These are phyloP conservation scores for Actias luna DNA, from an alignment of 2,888 invertebrate species.

Conservation along the genomic window DNA sequence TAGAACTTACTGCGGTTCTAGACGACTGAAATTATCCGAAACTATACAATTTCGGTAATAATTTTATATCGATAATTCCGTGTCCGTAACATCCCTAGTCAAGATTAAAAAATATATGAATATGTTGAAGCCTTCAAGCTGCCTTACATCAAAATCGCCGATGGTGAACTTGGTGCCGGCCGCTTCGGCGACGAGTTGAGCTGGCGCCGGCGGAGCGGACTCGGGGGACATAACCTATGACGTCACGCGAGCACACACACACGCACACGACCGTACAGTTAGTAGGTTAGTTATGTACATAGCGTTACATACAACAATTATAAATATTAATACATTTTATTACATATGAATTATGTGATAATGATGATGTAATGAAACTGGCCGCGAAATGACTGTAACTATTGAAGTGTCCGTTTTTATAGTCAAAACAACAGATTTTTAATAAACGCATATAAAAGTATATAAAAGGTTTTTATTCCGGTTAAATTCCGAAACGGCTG, in stretches of 20 bases:
- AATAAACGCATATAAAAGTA: too few species aligned
- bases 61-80: too few species aligned
- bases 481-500: too few species aligned
- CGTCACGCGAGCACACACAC: constrained; percentile 27
- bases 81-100: too few species aligned
- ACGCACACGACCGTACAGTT: constrained; percentile 23
- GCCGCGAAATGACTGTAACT: too few species aligned
- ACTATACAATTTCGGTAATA: too few species aligned
- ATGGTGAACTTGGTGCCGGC: constrained; percentile 85
- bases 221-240: constrained; percentile 83
- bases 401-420: too few species aligned
- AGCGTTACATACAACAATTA: constrained; percentile 26
- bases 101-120: neutral
- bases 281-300: constrained; percentile 33
- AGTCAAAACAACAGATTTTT: too few species aligned
- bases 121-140: neutral
- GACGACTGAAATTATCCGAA: too few species aligned
- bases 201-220: constrained; percentile 80
- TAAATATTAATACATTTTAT: neutral
- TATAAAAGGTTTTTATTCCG: too few species aligned
- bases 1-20: too few species aligned
- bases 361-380: neutral
- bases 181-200: constrained; percentile 77
- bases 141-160: constrained; percentile 89
- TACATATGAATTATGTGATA: neutral